These are phyloP conservation scores for Tachysurus fulvidraco DNA, from an alignment of 2,113 vertebrate species.

Conservation along the genomic window DNA sequence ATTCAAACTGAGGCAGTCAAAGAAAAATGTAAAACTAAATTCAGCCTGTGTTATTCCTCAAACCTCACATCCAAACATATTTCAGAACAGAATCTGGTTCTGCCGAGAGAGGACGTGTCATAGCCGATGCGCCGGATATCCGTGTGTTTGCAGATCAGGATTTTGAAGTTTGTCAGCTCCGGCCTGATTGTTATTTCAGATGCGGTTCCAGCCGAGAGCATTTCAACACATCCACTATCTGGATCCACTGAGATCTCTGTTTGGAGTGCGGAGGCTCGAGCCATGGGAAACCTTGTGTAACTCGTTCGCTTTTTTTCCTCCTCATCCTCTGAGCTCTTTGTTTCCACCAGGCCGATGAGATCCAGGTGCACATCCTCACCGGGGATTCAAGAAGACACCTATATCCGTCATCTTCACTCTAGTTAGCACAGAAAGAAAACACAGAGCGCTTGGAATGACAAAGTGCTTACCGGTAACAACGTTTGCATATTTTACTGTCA, in stretches of 20 bases:
- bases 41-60: slow-evolving; percentile 18
- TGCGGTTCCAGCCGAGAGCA: slow-evolving; percentile 34
- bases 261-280: slow-evolving; percentile 33
- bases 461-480: not conserved
- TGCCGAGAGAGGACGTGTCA: slow-evolving; percentile 23
- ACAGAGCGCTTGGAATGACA: slow-evolving; percentile 1
- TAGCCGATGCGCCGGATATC: slow-evolving; percentile 47
- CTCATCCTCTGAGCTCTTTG: slow-evolving; percentile 10
- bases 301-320: not conserved
- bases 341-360: not conserved
- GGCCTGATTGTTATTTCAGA: slow-evolving; percentile 55
- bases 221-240: slow-evolving; percentile 16
- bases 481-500: slow-evolving; percentile 32
- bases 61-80: slow-evolving; percentile 35
- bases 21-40: not conserved
- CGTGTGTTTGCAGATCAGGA: slow-evolving; percentile 30
- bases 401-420: slow-evolving; percentile 20
- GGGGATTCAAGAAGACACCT: not conserved
- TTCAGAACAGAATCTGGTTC: slow-evolving; percentile 12
- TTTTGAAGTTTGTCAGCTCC: slow-evolving; percentile 26
- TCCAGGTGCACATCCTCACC: slow-evolving; percentile 2
- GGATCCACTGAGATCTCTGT: slow-evolving; percentile 27
- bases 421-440: slow-evolving; percentile 29
- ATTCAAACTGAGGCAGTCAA: slow-evolving; percentile 12
- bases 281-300: not conserved